phyloP scores from a whole-genome alignment of 2,113 vertebrate genomes.

The Colius striatus region DNA sequence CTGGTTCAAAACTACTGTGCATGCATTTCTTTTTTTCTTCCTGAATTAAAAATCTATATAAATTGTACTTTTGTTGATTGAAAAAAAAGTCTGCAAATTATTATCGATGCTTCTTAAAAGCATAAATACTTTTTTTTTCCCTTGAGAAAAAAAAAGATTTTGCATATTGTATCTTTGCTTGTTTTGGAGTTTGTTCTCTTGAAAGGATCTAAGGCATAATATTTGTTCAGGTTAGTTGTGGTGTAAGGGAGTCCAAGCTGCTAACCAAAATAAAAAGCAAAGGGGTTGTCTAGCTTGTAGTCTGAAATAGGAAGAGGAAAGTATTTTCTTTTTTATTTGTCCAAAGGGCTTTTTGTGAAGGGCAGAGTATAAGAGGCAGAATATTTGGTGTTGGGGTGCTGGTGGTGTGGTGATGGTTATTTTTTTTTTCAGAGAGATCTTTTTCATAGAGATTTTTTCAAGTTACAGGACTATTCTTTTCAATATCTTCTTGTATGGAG shows the following conservation, averaged over 20 bases:
- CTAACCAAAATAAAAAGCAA: slow-evolving; percentile 58
- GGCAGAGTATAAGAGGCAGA: background rate
- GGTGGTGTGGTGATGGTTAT: background rate
- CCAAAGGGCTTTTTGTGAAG: background rate
- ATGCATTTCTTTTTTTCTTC: background rate
- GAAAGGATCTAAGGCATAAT: slow-evolving; percentile 43
- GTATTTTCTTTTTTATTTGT: slow-evolving; percentile 5
- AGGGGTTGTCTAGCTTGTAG: background rate
- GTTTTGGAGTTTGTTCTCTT: slow-evolving; percentile 48
- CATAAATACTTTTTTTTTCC: background rate
- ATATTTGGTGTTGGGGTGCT: background rate
- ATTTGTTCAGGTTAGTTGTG: slow-evolving; percentile 57
- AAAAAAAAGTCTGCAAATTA: background rate
- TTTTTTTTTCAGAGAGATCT: background rate
- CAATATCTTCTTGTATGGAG: background rate
- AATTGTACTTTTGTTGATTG: background rate
- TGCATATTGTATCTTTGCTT: slow-evolving; percentile 52
- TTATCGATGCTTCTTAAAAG: background rate
- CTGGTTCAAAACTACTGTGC: slow-evolving; percentile 27
- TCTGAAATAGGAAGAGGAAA: background rate
- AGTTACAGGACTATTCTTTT: background rate
- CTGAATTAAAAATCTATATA: background rate
- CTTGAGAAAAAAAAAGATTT: background rate
- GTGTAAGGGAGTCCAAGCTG: slow-evolving; percentile 40
- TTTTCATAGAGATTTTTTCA: background rate